These are phyloP conservation scores for Rhagium mordax DNA, from an alignment of 2,888 invertebrate genomes.

Conservation along the genomic window DNA sequence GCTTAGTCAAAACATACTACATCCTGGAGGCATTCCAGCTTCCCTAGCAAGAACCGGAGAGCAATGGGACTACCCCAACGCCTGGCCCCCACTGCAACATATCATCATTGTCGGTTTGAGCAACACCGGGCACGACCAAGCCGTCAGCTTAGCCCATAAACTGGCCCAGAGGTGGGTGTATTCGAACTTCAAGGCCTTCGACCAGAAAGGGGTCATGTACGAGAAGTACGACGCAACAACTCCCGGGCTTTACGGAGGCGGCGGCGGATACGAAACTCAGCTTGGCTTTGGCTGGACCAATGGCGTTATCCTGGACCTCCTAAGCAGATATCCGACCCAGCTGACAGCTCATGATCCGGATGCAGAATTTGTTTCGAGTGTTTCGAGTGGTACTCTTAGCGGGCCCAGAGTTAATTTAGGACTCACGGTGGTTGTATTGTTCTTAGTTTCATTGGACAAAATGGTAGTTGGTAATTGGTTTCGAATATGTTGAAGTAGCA, in stretches of 20 bases:
- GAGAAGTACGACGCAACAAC: conserved; percentile 50
- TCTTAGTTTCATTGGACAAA: too few species aligned
- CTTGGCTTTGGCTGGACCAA: conserved; percentile 19
- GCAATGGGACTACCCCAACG: conserved; percentile 88
- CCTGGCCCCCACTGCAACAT: conserved; percentile 88
- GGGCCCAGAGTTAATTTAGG: too few species aligned
- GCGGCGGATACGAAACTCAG: conserved; percentile 1
- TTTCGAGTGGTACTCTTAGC: too few species aligned
- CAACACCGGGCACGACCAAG: neutral
- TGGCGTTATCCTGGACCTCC: neutral
- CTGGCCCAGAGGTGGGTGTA: neutral
- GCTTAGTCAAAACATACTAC: neutral
- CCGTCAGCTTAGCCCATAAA: neutral
- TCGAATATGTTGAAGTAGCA: too few species aligned
- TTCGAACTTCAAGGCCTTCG: neutral
- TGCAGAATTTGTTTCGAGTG: too few species aligned
- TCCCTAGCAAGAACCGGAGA: conserved; percentile 73
- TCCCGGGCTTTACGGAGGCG: neutral
- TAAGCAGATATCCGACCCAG: too few species aligned
- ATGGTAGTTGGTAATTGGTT: too few species aligned
- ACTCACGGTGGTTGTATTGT: too few species aligned
- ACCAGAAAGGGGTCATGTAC: neutral
- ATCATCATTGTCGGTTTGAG: conserved; percentile 72
- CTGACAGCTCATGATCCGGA: too few species aligned
- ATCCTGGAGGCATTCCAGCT: neutral